Evolutionary conservation across 2,888 invertebrate species (phyloP), one percentile per base, ranked within the genome.

Genomic region (Sturmia bella): DNA sequence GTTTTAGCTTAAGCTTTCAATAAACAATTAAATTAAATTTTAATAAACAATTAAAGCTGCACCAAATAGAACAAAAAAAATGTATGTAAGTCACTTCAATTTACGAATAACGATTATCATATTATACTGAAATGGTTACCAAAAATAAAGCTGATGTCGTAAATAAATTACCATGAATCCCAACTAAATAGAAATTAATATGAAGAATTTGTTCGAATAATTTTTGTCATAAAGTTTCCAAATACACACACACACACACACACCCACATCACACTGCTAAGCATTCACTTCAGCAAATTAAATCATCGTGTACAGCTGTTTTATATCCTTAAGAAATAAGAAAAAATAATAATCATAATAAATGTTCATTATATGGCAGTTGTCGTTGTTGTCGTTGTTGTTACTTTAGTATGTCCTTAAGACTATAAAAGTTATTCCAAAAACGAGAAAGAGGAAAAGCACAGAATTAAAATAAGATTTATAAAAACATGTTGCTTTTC

Each of bases 401-500:
- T 63, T 63, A 19, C 21, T 24, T 7, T 39, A 12, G 15, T 66
- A 13, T 52, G 54, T 57, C 32, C 57, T 41, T 21, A 52, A 57
- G 12, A 52, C 27, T 48, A 39, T 66, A 39, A 64, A 57, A 19
- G 19, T 6, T 21, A 73, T 19, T n/a, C 41, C 15, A n/a, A 41
- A 27, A 27, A n/a, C n/a, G 21, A 52, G 13, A 21, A 15, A 19
- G 19, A 39, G 12, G 13, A 19, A 24, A 2, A 41, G 21, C 3
- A n/a, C 9, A 24, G 24, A 43, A 21, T 9, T 15, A 59, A 54
- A 48, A 56, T 13, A 39, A 66, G 50, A 52, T 56, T 45, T 21
- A 75, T 39, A 64, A 66, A 73, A 79, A 78, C 66, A 66, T 72
- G 70, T 72, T 72, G 72, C 78, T 72, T 21, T 66, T 37, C 63